Percentiles rank a stretch among this genome's conserved stretches.
These are phyloP conservation scores for Hydractinia echinata DNA, from an alignment of 30 jellyfish, hydroid and myxozoan genomes.

Conservation along the genomic window DNA sequence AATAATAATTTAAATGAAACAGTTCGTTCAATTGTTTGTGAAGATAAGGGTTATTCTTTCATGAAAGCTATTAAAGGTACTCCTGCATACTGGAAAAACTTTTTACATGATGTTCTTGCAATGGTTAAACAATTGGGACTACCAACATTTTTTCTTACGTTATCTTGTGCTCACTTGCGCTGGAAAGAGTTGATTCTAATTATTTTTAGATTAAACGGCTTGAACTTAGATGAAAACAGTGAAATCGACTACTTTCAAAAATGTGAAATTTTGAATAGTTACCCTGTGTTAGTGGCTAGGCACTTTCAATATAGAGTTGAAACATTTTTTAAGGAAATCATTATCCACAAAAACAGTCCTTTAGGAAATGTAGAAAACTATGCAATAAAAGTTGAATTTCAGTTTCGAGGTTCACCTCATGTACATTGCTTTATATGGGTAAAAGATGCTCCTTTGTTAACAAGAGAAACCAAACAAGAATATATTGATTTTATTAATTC, in stretches of 20 bases:
- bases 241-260: slow-evolving; percentile 4
- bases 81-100: slow-evolving; percentile 27
- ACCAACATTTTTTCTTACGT: not conserved
- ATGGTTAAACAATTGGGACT: slow-evolving; percentile 29
- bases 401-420: slow-evolving; percentile 23
- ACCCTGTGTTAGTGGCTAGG: slow-evolving; percentile 14
- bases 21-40: not conserved
- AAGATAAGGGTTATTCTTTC: not conserved
- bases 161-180: slow-evolving; percentile 1
- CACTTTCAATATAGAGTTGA: slow-evolving; percentile 12
- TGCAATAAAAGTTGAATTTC: slow-evolving; percentile 7
- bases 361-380: not conserved
- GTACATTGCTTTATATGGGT: slow-evolving; percentile 28
- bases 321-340: not conserved
- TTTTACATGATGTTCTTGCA: slow-evolving; percentile 11
- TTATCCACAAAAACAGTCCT: not conserved
- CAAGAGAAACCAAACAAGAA: slow-evolving; percentile 18
- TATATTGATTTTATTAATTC: slow-evolving; percentile 8
- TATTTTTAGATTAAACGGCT: slow-evolving; percentile 1
- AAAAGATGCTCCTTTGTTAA: slow-evolving; percentile 18
- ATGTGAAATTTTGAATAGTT: slow-evolving; percentile 2
- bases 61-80: not conserved
- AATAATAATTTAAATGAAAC: slow-evolving; percentile 4
- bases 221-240: not conserved
- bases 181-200: slow-evolving; percentile 17